A percentile compares a stretch with the other conserved stretches of the same genome.
phyloP scores from a whole-genome alignment of 2,797 vertebrate genomes.

The Pantherophis alleghaniensis region DNA sequence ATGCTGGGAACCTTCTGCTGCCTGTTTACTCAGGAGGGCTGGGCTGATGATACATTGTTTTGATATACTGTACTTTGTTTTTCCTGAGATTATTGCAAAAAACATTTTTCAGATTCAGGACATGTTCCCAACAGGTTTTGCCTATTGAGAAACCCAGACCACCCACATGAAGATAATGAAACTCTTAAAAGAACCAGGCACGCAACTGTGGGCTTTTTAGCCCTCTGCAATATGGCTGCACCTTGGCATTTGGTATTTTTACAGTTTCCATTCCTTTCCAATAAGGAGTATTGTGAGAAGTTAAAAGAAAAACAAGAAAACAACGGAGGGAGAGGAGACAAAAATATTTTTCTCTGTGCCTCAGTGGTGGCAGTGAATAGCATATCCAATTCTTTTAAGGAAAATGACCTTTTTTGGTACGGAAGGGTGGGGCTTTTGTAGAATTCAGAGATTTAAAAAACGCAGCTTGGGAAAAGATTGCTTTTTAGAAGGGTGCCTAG shows the following conservation, averaged over 20 bases:
- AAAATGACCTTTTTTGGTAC: not conserved
- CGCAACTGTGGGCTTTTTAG: not conserved
- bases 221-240: not conserved
- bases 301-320: not conserved
- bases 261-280: not conserved
- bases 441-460: not conserved
- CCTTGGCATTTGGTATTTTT: not conserved
- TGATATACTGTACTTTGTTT: not conserved
- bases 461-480: not conserved
- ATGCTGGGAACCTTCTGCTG: not conserved
- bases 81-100: not conserved
- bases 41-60: not conserved
- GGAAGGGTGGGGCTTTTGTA: not conserved
- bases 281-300: not conserved
- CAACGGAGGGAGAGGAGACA: not conserved
- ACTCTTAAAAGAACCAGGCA: not conserved
- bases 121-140: not conserved
- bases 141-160: not conserved
- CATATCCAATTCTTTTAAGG: not conserved
- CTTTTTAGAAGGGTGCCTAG: not conserved
- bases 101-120: not conserved
- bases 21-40: not conserved
- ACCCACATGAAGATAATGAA: not conserved
- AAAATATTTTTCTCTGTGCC: not conserved
- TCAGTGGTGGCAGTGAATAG: not conserved